Base-by-base conservation (phyloP, 2,888 invertebrate species). In the Campoplex capitator region DNA sequence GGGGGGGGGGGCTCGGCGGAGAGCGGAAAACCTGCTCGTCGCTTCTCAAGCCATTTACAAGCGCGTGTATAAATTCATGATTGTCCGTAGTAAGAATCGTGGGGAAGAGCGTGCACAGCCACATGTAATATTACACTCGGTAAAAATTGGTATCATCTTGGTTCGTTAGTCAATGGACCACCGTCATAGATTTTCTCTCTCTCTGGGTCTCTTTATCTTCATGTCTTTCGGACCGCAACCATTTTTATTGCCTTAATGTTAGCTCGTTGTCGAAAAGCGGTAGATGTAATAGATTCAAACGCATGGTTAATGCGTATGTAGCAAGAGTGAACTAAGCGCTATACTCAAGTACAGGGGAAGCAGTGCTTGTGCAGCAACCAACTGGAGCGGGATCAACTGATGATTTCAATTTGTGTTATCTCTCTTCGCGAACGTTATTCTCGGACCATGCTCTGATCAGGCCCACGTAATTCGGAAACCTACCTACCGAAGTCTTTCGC, bases 101-200 rank as follows among this genome's bases (percentile, higher is more conserved):
- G 68, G 67, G 54, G 65, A 45, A 23, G 62, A 81, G 83, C 86
- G 80, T 81, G 84, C 79, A 77, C 62, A 74, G 77, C 51, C 73
- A 74, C 81, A 51, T 81, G 86, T 84, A 84, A 86, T 80, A 77
- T 86, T 84, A 84, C 81, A 84, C 80, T 81, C 84, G 3, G 67
- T 84, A 86, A 82, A 86, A 91, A 92, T 91, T 90, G 91, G 90
- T 91, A 92, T 92, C 91, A 92, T 92, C 92, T 92, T 91, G 91
- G 92, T 92, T 92, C 92, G 93, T 92, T 92, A 92, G 90, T 88
- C 91, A 77, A 78, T 48, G 78, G 87, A 84, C 81, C 88, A 88
- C 83, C 84, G 62, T 80, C 84, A 75, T 74, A 51, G 58, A 62
- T 65, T 78, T 62, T 38, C 32, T 77, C 38, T 70, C 83, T 73